Percentiles rank a stretch among this genome's conserved stretches.
Conservation (phyloP, 2,113 vertebrate genomes). For the Fukomys damarensis region DNA sequence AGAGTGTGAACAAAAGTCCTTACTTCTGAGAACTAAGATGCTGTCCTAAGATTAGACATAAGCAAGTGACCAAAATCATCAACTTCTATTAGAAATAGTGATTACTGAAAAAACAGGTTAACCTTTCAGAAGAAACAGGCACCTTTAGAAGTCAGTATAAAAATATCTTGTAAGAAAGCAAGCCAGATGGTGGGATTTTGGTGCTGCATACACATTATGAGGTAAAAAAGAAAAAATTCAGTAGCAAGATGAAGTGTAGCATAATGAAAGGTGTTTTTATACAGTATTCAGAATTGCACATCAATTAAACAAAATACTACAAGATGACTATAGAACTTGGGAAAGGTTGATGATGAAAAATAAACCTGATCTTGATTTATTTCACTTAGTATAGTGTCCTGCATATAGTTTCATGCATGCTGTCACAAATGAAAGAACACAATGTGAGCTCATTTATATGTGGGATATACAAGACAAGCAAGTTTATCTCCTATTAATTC, state of each 20-base stretch:
- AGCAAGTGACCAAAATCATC: constrained; percentile 38
- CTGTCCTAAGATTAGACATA: constrained; percentile 28
- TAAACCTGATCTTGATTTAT: not conserved
- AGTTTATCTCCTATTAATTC: not conserved
- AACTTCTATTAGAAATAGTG: constrained; percentile 47
- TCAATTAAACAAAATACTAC: not conserved
- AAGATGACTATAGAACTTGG: not conserved
- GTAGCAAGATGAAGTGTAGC: not conserved
- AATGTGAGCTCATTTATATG: fast-evolving
- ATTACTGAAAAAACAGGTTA: not conserved
- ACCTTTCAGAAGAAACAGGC: constrained; percentile 53
- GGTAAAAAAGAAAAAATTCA: not conserved
- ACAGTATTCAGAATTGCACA: not conserved
- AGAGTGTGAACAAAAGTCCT: constrained; percentile 49
- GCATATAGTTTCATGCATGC: not conserved
- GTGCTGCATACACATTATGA: not conserved
- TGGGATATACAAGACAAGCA: not conserved
- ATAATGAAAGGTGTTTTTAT: not conserved
- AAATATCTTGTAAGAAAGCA: not conserved
- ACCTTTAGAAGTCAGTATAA: constrained; percentile 3
- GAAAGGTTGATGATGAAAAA: not conserved
- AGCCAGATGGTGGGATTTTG: not conserved
- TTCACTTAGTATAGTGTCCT: not conserved
- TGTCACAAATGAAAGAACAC: not conserved
- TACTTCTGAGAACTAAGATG: constrained; percentile 33